Percentiles rank a stretch among this genome's conserved stretches.
Conservation (phyloP, 2,888 invertebrate species). For the Mactromeris polynyma region DNA sequence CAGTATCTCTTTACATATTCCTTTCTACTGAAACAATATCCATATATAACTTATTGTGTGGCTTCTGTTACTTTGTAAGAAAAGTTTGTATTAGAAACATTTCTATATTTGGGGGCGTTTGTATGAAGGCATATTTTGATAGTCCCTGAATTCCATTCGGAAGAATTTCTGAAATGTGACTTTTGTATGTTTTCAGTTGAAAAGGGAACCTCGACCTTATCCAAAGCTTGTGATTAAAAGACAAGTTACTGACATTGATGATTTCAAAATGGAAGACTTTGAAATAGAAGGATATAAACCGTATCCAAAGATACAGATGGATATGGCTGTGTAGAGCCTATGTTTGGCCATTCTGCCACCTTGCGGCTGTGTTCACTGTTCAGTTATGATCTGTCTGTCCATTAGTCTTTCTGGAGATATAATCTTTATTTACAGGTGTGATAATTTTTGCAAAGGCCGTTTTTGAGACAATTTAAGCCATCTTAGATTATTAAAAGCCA, state of each 20-base stretch:
- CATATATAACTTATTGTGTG: too few relatives aligned
- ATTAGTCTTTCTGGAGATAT: not conserved
- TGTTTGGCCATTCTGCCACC: not conserved
- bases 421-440: too few relatives aligned
- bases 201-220: constrained; percentile 92
- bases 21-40: too few relatives aligned
- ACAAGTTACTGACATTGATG: constrained; percentile 93
- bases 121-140: too few relatives aligned
- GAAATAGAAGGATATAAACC: constrained; percentile 94
- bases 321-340: constrained; percentile 91
- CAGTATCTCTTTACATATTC: too few relatives aligned
- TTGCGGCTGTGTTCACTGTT: not conserved
- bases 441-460: too few relatives aligned
- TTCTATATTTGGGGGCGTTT: too few relatives aligned
- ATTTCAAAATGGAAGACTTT: constrained; percentile 95
- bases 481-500: too few relatives aligned
- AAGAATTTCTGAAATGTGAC: not conserved
- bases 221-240: constrained; percentile 93
- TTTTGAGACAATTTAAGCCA: too few relatives aligned
- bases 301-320: constrained; percentile 96
- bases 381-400: not conserved
- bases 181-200: constrained; percentile 87
- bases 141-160: too few relatives aligned
- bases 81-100: too few relatives aligned
- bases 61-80: too few relatives aligned